These are phyloP conservation scores for Oenanthe oenanthe DNA, from an alignment of 2,113 vertebrate species.

Conservation along the genomic window DNA sequence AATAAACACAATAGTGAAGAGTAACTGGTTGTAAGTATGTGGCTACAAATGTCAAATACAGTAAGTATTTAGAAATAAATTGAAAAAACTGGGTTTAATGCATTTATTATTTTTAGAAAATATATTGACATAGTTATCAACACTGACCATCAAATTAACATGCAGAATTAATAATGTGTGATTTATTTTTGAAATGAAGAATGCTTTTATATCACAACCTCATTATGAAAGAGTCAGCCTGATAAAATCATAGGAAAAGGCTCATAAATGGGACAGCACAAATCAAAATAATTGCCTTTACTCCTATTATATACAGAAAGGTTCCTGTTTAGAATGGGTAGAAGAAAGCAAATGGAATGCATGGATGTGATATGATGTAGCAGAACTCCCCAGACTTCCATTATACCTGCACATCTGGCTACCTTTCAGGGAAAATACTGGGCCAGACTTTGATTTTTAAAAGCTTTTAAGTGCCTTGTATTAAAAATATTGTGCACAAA, in stretches of 20 bases:
- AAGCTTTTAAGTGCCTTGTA: background rate
- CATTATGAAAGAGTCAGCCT: slow-evolving; percentile 56
- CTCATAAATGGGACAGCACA: background rate
- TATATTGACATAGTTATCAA: slow-evolving; percentile 42
- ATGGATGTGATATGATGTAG: background rate
- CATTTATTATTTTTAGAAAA: slow-evolving; percentile 56
- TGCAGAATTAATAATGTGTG: slow-evolving; percentile 47
- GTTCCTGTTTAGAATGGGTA: background rate
- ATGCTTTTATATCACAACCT: slow-evolving; percentile 55
- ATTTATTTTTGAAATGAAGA: slow-evolving; percentile 56
- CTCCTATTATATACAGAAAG: background rate
- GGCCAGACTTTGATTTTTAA: background rate
- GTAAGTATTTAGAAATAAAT: slow-evolving; percentile 38
- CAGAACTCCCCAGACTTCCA: background rate
- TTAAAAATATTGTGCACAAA: background rate
- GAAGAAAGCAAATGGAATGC: background rate
- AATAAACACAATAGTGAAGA: slow-evolving; percentile 61
- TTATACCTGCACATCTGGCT: background rate
- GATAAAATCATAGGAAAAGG: slow-evolving; percentile 9
- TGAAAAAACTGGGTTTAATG: slow-evolving; percentile 26
- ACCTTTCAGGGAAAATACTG: background rate
- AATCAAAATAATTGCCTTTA: slow-evolving; percentile 31
- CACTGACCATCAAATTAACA: slow-evolving; percentile 59
- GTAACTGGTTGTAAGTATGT: background rate
- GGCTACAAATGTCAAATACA: slow-evolving; percentile 57